Base-by-base conservation (phyloP, 2,797 vertebrate species). In the Sebastes itinus region DNA sequence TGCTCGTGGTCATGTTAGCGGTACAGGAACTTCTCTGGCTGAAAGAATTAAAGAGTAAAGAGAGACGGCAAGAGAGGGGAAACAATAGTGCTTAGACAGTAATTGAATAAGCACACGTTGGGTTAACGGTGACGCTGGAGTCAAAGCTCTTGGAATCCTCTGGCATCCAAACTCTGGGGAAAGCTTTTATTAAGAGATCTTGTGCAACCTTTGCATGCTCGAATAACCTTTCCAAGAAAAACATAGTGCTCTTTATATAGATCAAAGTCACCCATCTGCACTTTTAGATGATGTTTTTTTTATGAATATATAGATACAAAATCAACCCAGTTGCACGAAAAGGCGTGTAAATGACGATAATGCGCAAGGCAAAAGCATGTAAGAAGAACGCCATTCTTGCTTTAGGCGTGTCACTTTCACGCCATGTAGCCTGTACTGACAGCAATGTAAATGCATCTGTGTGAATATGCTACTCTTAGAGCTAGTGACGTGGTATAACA, bases 111-210 rank as follows among this genome's bases (percentile, higher is more conserved):
- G 22, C 75, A 78, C 71, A 78, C 46, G 60, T 27, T 80, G 60
- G 75, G 62, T 81, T 59, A 28, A 7, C 3, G 1, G 64, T 49
- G 73, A 62, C 5, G 18, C 60, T 60, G 74, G 27, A 46, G 69
- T 85, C 42, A 16, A 71, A 84, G 79, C 62, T 64, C 28, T 77
- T 46, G 67, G 58, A 3, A 12, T 80, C 63, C 25, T 69, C 56
- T 70, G 16, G 46, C 60, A 28, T 80, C 71, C 9, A 23, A 72
- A 56, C 70, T 78, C 27, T 22, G 38, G n/a, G 33, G 54, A 77
- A 82, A 70, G 75, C 67, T 81, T 77, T 74, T 79, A 83, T 85
- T 72, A 68, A 85, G 65, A 68, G 75, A 81, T 77, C 46, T 79
- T 28, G 54, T 77, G n/a, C 25, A 76, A 42, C 75, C 33, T 78